Evolutionary conservation across 2,888 invertebrate species (phyloP).

Genomic region (Melieria crassipennis): DNA sequence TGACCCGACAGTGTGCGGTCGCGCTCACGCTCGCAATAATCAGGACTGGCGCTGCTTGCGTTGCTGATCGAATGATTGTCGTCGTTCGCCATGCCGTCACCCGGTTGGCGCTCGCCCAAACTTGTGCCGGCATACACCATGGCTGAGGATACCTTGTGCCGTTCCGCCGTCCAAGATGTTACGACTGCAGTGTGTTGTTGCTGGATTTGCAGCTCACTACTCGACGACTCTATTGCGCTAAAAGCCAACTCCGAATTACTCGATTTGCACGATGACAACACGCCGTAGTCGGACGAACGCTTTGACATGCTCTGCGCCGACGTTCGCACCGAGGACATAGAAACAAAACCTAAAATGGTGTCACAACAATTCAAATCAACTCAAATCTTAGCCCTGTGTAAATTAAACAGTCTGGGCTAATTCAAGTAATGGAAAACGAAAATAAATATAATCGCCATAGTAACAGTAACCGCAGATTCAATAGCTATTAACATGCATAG

Average conservation of each 20-base stretch:
- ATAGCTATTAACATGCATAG: neutral
- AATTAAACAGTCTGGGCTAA: no score
- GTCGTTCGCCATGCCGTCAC: conserved; percentile 28
- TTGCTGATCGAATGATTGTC: conserved; percentile 47
- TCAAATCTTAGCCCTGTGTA: no score
- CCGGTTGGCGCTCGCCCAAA: conserved; percentile 7
- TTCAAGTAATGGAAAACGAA: neutral
- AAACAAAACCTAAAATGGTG: conserved; percentile 69
- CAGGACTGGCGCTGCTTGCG: conserved; percentile 45
- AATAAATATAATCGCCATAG: conserved; percentile 6
- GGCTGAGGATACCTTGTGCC: conserved; percentile 10
- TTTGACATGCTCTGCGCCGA: conserved; percentile 72
- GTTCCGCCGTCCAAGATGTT: neutral
- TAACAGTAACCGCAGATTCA: neutral
- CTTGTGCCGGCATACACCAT: conserved; percentile 19
- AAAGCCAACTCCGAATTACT: conserved; percentile 57
- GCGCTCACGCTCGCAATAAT: conserved; percentile 44
- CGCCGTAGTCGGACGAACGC: conserved; percentile 72
- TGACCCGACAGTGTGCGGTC: conserved; percentile 27
- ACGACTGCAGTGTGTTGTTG: conserved; percentile 30
- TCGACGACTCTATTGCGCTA: conserved; percentile 51
- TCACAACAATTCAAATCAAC: no score
- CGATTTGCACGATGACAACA: conserved; percentile 60
- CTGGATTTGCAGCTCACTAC: conserved; percentile 43
- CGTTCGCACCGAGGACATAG: conserved; percentile 72